Base-by-base conservation (phyloP, 2,113 vertebrate genomes). In the Cygnus buccinator region DNA sequence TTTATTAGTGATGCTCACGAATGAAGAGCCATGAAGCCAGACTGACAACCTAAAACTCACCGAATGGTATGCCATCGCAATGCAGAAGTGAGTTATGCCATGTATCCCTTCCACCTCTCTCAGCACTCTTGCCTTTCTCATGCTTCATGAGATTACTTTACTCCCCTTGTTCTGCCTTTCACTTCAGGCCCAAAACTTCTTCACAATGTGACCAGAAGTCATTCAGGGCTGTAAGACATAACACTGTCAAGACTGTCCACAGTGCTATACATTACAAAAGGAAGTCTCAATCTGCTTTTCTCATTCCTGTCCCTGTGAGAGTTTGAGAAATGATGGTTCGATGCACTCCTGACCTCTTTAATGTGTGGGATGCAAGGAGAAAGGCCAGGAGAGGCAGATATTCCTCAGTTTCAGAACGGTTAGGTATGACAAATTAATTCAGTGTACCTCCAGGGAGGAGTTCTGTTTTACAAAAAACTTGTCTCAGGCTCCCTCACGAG, bases 31-130 rank as follows among this genome's bases (percentile, higher is more conserved):
- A 76, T 85, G 43, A 79, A 85, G 14, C 13, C 54, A 83, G 31
- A 50, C 37, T 65, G 75, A 23, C n/a, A 85, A 76, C 23, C 35
- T 85, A 50, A 87, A 93, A n/a, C 29, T 78, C 26, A 33, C 7
- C n/a, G 59, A 85, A 77, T 8, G 52, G 28, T 0, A 1, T 67
- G 13, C 26, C 21, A n/a, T 43, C 0, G 0, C 9, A 43, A 41
- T 12, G 31, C 13, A 65, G 54, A 23, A 72, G 43, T 29, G 43
- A 73, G 48, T 9, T 48, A 29, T 62, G 23, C 7, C 20, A 6
- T 31, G 12, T 15, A 63, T 35, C 14, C 55, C 26, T 44, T 37
- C 35, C n/a, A 62, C 44, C 29, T 21, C 58, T 31, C 25, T 46
- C 44, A 62, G 13, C 26, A 46, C 58, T 62, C 20, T 62, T n/a